Percentiles rank a stretch among this genome's conserved stretches.
These are phyloP conservation scores for Drosophila ercepeae DNA, from an alignment of 1,140 invertebrate genomes.

Conservation along the genomic window DNA sequence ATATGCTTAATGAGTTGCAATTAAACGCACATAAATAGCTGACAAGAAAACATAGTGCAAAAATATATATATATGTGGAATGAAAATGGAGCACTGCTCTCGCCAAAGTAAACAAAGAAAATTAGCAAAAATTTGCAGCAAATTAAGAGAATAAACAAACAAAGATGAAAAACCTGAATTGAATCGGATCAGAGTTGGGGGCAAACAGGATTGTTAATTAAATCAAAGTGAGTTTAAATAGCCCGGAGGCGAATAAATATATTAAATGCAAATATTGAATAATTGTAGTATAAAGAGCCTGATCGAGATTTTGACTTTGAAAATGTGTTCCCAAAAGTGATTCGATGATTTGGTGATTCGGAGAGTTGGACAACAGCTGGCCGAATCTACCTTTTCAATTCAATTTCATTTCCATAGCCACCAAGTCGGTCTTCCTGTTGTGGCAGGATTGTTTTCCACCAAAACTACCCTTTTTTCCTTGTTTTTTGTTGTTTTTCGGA, in stretches of 20 bases:
- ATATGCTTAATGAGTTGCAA: constrained; percentile 77
- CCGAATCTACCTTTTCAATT: constrained; percentile 13
- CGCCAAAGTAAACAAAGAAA: constrained; percentile 61
- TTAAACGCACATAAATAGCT: constrained; percentile 63
- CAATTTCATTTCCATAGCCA: constrained; percentile 42
- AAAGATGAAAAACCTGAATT: constrained; percentile 31
- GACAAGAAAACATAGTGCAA: constrained; percentile 26
- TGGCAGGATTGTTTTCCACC: constrained; percentile 37
- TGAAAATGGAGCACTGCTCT: constrained; percentile 18
- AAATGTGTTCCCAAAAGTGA: neutral
- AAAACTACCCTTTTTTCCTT: neutral
- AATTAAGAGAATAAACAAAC: constrained; percentile 57
- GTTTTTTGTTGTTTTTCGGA: constrained; percentile 1
- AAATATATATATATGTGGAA: neutral
- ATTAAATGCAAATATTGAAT: constrained; percentile 21
- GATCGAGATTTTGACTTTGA: neutral
- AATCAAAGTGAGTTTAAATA: constrained; percentile 44
- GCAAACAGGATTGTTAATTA: constrained; percentile 24
- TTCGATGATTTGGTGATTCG: neutral
- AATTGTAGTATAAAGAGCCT: neutral
- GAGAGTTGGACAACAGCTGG: constrained; percentile 9
- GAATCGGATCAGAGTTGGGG: constrained; percentile 32
- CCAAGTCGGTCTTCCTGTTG: constrained; percentile 43
- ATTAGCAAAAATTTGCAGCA: constrained; percentile 60
- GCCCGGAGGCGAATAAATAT: constrained; percentile 13